phyloP scores from a whole-genome alignment of 1,140 invertebrate genomes.

The Gryllus bimaculatus region DNA sequence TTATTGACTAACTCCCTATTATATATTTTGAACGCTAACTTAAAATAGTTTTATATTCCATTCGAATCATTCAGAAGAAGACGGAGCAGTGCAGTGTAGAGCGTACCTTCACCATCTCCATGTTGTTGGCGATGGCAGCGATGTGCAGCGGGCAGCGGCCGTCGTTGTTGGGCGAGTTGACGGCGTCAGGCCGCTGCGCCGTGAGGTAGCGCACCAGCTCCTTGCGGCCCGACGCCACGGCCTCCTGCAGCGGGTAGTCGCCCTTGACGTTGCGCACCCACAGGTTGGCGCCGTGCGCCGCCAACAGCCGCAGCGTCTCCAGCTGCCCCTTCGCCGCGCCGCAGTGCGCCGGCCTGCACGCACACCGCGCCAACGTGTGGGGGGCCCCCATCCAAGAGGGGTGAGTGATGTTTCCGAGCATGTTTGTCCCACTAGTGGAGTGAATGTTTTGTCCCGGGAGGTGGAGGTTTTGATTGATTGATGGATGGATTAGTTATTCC shows the following conservation, averaged over 20 bases:
- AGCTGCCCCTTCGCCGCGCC: conserved; percentile 94
- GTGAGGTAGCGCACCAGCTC: conserved; percentile 82
- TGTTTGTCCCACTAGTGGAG: too few relatives aligned
- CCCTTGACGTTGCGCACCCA: conserved; percentile 87
- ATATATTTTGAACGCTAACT: too few relatives aligned
- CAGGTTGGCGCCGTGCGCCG: conserved; percentile 74
- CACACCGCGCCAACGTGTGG: not conserved
- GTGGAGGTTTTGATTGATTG: too few relatives aligned
- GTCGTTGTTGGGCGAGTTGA: conserved; percentile 84
- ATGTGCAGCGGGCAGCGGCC: conserved; percentile 89
- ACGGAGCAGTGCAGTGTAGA: too few relatives aligned
- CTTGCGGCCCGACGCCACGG: conserved; percentile 79
- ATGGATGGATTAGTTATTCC: too few relatives aligned
- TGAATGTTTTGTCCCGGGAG: too few relatives aligned
- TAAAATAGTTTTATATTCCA: too few relatives aligned
- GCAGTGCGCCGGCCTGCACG: conserved; percentile 60
- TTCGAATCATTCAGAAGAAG: too few relatives aligned
- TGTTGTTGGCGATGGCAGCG: conserved; percentile 86
- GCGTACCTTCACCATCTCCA: conserved; percentile 77
- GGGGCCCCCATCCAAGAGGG: not conserved
- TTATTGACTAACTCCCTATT: too few relatives aligned
- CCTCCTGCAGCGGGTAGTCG: conserved; percentile 89
- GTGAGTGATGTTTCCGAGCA: not conserved
- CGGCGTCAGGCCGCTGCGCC: conserved; percentile 65
- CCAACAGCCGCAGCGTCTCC: conserved; percentile 67